Conservation (phyloP, 2,888 invertebrate genomes). For the Lepidochitona cinerea region DNA sequence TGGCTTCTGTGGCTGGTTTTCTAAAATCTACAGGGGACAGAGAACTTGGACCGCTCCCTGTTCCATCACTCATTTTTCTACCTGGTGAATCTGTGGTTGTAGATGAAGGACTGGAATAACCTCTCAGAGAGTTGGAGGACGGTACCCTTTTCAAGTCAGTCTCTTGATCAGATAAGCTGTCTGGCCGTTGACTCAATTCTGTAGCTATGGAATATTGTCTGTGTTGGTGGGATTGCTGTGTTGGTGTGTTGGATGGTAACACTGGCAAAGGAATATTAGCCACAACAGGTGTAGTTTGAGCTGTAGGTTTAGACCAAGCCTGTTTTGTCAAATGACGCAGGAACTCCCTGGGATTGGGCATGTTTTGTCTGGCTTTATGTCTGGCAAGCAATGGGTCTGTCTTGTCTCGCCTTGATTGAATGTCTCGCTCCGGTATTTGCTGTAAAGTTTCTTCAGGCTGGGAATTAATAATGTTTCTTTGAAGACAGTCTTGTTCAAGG, state of each 20-base stretch:
- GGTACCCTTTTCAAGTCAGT: not conserved
- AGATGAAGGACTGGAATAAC: not conserved
- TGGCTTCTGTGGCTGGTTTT: not conserved
- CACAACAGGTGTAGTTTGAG: not conserved
- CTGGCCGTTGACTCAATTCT: not conserved
- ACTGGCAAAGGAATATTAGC: not conserved
- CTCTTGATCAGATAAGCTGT: not conserved
- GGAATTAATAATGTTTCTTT: not conserved
- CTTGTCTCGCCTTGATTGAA: constrained; percentile 9
- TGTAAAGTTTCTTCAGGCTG: not conserved
- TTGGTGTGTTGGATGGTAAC: not conserved
- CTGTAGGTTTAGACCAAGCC: not conserved
- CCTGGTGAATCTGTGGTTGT: not conserved
- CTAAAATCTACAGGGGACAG: not conserved
- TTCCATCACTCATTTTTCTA: not conserved
- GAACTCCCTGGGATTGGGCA: constrained; percentile 31
- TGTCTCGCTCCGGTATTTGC: not conserved
- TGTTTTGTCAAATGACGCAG: constrained; percentile 17
- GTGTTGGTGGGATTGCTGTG: too few relatives aligned
- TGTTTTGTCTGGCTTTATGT: constrained; percentile 24
- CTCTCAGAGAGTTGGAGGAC: not conserved
- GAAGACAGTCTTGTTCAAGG: not conserved
- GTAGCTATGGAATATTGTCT: too few relatives aligned
- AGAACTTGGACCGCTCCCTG: not conserved
- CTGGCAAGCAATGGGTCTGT: constrained; percentile 35